Percentiles rank a stretch among this genome's conserved stretches.
Evolutionary conservation across 2,888 invertebrate species (phyloP).

Genomic region (Aquatica leii): DNA sequence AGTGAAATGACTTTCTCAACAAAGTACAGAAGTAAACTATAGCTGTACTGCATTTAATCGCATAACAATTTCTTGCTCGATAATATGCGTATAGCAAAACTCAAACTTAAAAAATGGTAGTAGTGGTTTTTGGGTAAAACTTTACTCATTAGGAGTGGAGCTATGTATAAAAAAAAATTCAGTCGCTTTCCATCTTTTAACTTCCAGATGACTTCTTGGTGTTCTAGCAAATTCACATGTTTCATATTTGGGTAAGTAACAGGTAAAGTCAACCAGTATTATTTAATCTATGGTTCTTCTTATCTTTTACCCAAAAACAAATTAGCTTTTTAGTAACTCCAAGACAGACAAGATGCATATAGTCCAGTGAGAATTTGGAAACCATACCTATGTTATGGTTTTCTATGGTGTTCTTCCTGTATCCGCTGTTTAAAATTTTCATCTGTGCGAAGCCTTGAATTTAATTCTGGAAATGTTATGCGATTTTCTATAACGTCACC

Average conservation of each 20-base stretch:
- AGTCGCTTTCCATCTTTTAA: not conserved
- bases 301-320: not conserved
- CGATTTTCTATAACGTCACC: not conserved
- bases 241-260: not conserved
- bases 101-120: conserved; percentile 2
- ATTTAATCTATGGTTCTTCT: not conserved
- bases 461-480: not conserved
- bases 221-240: conserved; percentile 5
- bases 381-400: not conserved
- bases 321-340: not conserved
- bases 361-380: not conserved
- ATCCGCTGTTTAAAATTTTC: not conserved
- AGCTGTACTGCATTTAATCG: not conserved
- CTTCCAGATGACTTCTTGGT: not conserved
- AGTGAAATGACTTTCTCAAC: conserved; percentile 1
- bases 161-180: not conserved
- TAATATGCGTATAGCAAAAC: not conserved
- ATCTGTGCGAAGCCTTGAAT: not conserved
- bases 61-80: not conserved
- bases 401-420: not conserved
- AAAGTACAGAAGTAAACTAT: conserved; percentile 1
- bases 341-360: not conserved
- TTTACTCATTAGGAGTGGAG: not conserved
- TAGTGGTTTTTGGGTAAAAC: not conserved
- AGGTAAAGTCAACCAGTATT: not conserved